Percentiles rank a stretch among this genome's conserved stretches.
Conservation (phyloP, 2,888 invertebrate species). For the Nysson spinosus region DNA sequence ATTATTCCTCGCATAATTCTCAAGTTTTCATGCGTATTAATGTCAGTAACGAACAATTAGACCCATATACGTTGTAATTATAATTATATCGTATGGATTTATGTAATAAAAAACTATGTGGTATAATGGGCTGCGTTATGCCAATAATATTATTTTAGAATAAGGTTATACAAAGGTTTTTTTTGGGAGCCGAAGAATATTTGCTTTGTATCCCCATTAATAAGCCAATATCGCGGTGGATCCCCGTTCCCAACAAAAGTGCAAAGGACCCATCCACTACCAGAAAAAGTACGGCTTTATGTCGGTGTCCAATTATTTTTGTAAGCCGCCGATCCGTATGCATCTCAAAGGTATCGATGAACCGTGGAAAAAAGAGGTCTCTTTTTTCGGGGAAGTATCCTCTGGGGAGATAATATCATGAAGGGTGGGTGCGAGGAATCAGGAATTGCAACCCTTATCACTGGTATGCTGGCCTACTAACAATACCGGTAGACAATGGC, state of each 20-base stretch:
- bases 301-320: constrained; percentile 28
- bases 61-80: too few species aligned
- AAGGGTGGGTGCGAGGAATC: constrained; percentile 4
- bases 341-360: constrained; percentile 33
- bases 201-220: too few species aligned
- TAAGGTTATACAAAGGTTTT: too few species aligned
- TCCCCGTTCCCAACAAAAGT: neutral
- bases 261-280: neutral
- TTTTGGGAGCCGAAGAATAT: too few species aligned
- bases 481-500: constrained; percentile 55
- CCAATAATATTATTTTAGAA: too few species aligned
- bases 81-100: too few species aligned
- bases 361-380: constrained; percentile 29
- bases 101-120: too few species aligned
- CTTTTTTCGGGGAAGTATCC: constrained; percentile 3
- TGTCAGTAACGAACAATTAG: too few species aligned
- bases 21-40: too few species aligned
- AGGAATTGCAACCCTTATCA: constrained; percentile 53
- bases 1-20: too few species aligned
- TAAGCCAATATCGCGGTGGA: too few species aligned
- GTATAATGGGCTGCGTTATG: too few species aligned
- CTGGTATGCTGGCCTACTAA: constrained; percentile 38
- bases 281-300: neutral
- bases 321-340: constrained; percentile 1
- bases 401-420: constrained; percentile 39